Percentiles rank a stretch among this genome's conserved stretches.
Evolutionary conservation across 2,113 vertebrate species (phyloP).

Genomic region (Patagioenas fasciata): DNA sequence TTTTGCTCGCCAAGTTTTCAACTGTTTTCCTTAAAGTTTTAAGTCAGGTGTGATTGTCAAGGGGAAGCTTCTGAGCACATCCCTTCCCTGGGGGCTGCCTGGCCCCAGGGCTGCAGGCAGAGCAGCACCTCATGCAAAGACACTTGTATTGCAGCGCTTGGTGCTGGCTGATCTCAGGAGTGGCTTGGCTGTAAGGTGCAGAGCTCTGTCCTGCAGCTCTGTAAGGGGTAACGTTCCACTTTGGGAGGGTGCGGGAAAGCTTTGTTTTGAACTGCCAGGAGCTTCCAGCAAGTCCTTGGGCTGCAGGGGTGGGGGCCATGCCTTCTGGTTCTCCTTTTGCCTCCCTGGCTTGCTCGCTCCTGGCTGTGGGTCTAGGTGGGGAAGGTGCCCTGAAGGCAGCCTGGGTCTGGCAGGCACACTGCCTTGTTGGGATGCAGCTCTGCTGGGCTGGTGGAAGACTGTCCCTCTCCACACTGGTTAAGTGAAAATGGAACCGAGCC

Average conservation of each 20-base stretch:
- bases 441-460: neutral
- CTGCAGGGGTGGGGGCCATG: neutral
- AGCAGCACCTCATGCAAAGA: neutral
- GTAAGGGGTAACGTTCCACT: neutral
- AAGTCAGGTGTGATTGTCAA: neutral
- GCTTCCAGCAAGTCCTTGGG: neutral
- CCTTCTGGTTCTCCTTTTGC: neutral
- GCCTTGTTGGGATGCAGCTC: neutral
- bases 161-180: neutral
- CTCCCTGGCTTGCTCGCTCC: fast-evolving
- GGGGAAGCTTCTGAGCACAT: neutral
- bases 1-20: neutral
- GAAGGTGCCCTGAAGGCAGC: neutral
- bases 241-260: fast-evolving
- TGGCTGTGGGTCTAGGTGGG: neutral
- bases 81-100: neutral
- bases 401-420: neutral
- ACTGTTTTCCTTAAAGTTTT: fast-evolving
- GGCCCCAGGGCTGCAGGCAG: neutral
- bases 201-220: neutral
- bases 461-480: neutral
- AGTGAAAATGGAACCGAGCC: neutral
- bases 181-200: neutral
- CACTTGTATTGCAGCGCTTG: neutral
- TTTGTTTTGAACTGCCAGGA: neutral